These are phyloP conservation scores for Zoanthus gigantus DNA, from an alignment of 92 coral and sea anemone species.

Conservation along the genomic window DNA sequence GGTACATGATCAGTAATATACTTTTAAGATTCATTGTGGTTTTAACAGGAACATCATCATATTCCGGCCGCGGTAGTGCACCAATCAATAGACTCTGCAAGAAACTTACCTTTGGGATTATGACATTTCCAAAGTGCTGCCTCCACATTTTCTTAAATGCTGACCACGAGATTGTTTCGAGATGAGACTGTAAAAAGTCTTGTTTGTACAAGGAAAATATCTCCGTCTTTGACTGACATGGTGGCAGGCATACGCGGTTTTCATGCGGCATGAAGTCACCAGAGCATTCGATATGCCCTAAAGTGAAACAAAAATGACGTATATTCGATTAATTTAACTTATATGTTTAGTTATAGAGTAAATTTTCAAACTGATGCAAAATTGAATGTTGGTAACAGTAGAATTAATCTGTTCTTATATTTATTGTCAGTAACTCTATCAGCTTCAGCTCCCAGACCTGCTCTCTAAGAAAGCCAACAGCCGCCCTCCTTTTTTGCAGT, in stretches of 20 bases:
- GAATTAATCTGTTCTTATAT: too few species aligned
- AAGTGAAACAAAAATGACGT: too few species aligned
- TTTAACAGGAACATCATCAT: not conserved
- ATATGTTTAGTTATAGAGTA: not conserved
- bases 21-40: not conserved
- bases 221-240: not conserved
- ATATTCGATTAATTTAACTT: too few species aligned
- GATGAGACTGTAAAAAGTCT: not conserved
- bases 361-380: too few species aligned
- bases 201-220: not conserved
- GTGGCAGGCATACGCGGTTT: not conserved
- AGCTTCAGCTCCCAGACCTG: too few species aligned
- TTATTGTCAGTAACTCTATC: too few species aligned
- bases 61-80: not conserved
- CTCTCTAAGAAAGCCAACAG: too few species aligned
- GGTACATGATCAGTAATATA: not conserved
- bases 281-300: too few species aligned
- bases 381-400: too few species aligned
- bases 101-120: not conserved
- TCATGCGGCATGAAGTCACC: too few species aligned
- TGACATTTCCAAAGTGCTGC: not conserved
- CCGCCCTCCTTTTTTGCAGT: too few species aligned
- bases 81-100: not conserved
- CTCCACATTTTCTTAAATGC: slow-evolving; percentile 1
- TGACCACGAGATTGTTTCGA: not conserved